phyloP scores from a whole-genome alignment of 2,888 invertebrate species.

The Smittia sp. region DNA sequence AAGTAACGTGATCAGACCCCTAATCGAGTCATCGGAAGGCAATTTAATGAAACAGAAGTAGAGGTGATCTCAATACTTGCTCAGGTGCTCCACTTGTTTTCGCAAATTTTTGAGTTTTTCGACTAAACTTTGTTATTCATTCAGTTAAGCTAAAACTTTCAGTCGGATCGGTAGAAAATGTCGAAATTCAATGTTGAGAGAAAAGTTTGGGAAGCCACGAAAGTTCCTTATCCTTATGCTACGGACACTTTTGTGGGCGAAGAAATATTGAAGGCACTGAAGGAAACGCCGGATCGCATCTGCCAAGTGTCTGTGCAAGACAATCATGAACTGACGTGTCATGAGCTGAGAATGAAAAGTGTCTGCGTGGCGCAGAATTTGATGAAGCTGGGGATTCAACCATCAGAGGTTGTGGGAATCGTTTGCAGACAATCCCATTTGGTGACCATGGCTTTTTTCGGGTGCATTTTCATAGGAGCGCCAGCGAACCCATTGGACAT shows the following conservation, averaged over 20 bases:
- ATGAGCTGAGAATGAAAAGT: too few species aligned
- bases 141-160: too few species aligned
- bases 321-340: neutral
- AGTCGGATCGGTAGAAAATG: too few species aligned
- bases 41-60: too few species aligned
- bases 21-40: too few species aligned
- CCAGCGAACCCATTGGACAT: slow-evolving; percentile 22
- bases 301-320: slow-evolving; percentile 40
- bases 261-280: neutral
- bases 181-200: neutral
- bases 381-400: neutral
- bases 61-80: too few species aligned
- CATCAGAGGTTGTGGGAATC: slow-evolving; percentile 28
- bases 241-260: slow-evolving; percentile 18
- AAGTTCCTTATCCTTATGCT: neutral
- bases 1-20: too few species aligned
- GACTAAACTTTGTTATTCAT: too few species aligned
- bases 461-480: slow-evolving; percentile 15
- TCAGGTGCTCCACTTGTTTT: too few species aligned
- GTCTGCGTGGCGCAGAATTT: neutral
- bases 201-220: slow-evolving; percentile 2
- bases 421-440: slow-evolving; percentile 1
- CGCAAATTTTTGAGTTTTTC: too few species aligned
- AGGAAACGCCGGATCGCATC: slow-evolving; percentile 17
- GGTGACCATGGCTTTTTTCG: slow-evolving; percentile 10